Evolutionary conservation across 2,888 invertebrate species (phyloP).

Genomic region (Autographa pulchrina): DNA sequence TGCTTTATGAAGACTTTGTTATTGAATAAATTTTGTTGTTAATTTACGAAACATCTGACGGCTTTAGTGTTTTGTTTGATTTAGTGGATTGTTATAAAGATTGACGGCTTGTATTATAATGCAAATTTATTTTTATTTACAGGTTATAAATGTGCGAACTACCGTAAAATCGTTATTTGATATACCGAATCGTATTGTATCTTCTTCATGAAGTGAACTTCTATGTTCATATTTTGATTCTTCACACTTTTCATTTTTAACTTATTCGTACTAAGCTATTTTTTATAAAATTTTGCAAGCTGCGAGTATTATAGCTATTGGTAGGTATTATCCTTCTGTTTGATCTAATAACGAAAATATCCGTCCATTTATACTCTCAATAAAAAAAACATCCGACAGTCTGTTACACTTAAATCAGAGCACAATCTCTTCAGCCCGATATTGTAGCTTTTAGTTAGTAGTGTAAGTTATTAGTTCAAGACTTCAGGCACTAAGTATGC

Average conservation of each 20-base stretch:
- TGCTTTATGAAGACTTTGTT: slow-evolving; percentile 24
- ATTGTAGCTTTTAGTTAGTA: slow-evolving; percentile 34
- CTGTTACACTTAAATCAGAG: slow-evolving; percentile 17
- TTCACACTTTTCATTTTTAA: no score
- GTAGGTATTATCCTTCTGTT: neutral
- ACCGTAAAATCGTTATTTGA: no score
- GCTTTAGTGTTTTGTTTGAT: slow-evolving; percentile 16
- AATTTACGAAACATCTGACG: slow-evolving; percentile 18
- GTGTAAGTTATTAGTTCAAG: slow-evolving; percentile 5
- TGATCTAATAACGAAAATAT: neutral
- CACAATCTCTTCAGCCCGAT: slow-evolving; percentile 11
- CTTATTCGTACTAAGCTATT: no score
- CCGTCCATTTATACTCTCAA: neutral
- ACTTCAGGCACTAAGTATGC: slow-evolving; percentile 26
- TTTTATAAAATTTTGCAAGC: no score
- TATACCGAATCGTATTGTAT: no score
- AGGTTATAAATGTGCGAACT: neutral
- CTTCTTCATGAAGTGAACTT: no score
- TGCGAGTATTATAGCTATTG: neutral
- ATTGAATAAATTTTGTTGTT: slow-evolving; percentile 21
- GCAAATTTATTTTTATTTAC: slow-evolving; percentile 13
- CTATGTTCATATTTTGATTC: no score
- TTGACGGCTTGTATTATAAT: slow-evolving; percentile 9
- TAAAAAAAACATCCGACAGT: neutral
- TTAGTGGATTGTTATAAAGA: slow-evolving; percentile 19